These are phyloP conservation scores for Patella ulyssiponensis DNA, from an alignment of 2,888 invertebrate genomes.

Conservation along the genomic window DNA sequence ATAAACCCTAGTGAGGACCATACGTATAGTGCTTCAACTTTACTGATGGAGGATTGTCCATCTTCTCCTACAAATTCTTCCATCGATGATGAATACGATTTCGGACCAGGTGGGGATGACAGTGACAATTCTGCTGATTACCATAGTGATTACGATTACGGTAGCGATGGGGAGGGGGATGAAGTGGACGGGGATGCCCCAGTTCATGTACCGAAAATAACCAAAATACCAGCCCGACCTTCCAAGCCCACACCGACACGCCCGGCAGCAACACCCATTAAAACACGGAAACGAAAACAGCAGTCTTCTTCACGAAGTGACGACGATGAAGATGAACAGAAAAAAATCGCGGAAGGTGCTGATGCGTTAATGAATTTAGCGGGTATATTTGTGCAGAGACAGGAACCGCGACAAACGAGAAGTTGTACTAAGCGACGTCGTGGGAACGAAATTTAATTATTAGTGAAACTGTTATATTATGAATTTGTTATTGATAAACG, in stretches of 20 bases:
- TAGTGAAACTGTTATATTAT: too few species aligned
- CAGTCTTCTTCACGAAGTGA: constrained; percentile 31
- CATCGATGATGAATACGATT: constrained; percentile 72
- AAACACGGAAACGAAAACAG: constrained; percentile 20
- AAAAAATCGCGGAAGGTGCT: constrained; percentile 84
- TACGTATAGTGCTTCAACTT: constrained; percentile 81
- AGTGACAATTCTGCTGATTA: constrained; percentile 35
- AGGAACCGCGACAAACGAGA: constrained; percentile 4
- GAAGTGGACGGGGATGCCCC: constrained; percentile 57
- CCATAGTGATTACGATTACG: constrained; percentile 46
- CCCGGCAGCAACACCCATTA: constrained; percentile 8
- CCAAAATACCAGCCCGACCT: background rate
- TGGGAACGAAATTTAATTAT: too few species aligned
- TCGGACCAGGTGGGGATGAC: constrained; percentile 62
- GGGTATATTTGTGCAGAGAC: constrained; percentile 74
- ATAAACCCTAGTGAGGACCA: constrained; percentile 93
- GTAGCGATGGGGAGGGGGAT: constrained; percentile 48
- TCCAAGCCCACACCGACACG: constrained; percentile 25
- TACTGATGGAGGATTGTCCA: constrained; percentile 44
- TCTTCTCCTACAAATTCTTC: constrained; percentile 69
- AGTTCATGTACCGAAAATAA: constrained; percentile 10
- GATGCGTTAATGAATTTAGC: constrained; percentile 85
- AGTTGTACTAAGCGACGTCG: background rate
- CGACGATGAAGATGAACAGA: constrained; percentile 68
- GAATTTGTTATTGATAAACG: too few species aligned